These are phyloP conservation scores for Gadopsis marmoratus DNA, from an alignment of 2,797 vertebrate species.

Conservation along the genomic window DNA sequence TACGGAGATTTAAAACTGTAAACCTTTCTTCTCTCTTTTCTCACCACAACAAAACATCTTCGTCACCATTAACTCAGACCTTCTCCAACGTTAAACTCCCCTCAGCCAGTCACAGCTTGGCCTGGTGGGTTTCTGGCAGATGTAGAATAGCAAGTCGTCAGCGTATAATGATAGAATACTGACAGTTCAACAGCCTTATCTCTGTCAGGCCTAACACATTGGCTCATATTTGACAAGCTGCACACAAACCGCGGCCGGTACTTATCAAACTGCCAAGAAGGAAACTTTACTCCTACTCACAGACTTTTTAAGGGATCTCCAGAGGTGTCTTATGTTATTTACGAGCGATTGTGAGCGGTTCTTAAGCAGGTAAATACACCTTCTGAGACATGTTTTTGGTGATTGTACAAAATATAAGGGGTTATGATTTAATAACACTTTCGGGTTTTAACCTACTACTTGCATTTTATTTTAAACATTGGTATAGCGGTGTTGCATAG, in stretches of 20 bases:
- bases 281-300: background rate
- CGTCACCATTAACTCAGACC: conserved; percentile 12
- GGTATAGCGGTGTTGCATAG: background rate
- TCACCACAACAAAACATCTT: conserved; percentile 38
- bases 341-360: too few relatives aligned
- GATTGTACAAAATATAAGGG: conserved; percentile 16
- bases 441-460: background rate
- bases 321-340: too few relatives aligned
- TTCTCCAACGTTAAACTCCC: background rate
- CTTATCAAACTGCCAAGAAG: conserved; percentile 1
- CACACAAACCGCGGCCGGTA: background rate
- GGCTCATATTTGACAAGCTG: conserved; percentile 2
- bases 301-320: background rate
- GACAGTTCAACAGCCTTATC: conserved; percentile 4
- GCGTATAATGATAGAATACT: conserved; percentile 17
- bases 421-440: background rate
- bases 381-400: conserved; percentile 7
- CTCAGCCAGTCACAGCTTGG: background rate
- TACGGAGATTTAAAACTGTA: conserved; percentile 45
- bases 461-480: background rate
- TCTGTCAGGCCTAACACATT: background rate
- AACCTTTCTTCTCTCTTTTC: conserved; percentile 63
- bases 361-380: background rate
- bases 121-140: background rate
- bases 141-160: conserved; percentile 37